Base-by-base conservation (phyloP, 2,113 vertebrate genomes). In the Chascanopsetta lugubris region DNA sequence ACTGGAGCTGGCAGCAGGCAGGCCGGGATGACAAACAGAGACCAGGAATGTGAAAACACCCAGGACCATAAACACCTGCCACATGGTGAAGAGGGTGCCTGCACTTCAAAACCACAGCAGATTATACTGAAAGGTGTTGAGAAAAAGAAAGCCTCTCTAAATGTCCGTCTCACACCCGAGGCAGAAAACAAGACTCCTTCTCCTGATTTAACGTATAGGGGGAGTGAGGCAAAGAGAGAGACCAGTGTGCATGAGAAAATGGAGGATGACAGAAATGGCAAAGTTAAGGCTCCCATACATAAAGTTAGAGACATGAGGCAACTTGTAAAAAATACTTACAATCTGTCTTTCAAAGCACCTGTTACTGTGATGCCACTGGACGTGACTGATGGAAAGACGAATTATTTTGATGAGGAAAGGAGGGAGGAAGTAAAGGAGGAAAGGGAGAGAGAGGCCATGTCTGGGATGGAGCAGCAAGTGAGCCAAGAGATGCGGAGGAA, bases 271-370 rank as follows among this genome's bases (percentile, higher is more conserved):
- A 47, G 4, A 11, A 76, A 68, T 50, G 77, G 30, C 18, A 70
- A 82, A 75, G 17, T 43, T 22, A 93, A 91, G 69, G 66, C 46
- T 13, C 88, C 87, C 6, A 83, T 93, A 27, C 94, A 94, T 25
- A 94, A 92, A 84, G 94, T 94, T 21, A 92, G 95, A 70, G 96
- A 95, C 24, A 93, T 97, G 22, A 94, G 94, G 69, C 94, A 94
- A 70, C 90, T 97, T 51, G 91, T 96, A 30, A 97, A 95, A 88
- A 96, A 95, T 82, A 93, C 92, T 1, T 96, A 95, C 55, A 94
- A 89, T 60, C 90, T 96, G 12, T 91, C 93, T 55, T 96, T 97
- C 7, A 91, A 92, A 6, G 78, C 83, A 0, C 77, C 58, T 61
- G 69, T 63, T 62, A 38, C 68, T 26, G 42, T 49, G 13, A 12